Conservation (phyloP, 2,888 invertebrate genomes). For the Dryomyza anilis region DNA sequence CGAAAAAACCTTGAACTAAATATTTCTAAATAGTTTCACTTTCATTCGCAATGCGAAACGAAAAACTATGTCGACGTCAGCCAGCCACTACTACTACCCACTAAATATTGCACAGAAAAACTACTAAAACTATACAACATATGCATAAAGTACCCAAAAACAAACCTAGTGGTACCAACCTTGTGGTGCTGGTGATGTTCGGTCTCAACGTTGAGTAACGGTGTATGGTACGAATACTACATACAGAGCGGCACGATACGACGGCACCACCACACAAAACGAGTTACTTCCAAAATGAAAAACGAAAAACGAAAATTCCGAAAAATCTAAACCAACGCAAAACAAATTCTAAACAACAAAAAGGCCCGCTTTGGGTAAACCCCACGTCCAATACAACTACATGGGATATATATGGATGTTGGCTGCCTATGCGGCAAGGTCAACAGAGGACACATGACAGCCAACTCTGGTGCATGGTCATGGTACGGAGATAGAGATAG, state of each 20-base stretch:
- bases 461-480: too few species aligned
- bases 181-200: too few species aligned
- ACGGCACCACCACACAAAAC: slow-evolving; percentile 3
- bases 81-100: too few species aligned
- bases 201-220: too few species aligned
- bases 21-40: slow-evolving; percentile 29
- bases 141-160: too few species aligned
- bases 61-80: slow-evolving; percentile 6
- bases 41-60: slow-evolving; percentile 13
- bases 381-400: background rate
- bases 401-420: background rate
- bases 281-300: too few species aligned
- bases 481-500: too few species aligned
- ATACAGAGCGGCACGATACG: background rate
- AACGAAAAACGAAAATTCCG: slow-evolving; percentile 12
- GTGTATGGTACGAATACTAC: slow-evolving; percentile 1
- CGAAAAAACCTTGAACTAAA: slow-evolving; percentile 23
- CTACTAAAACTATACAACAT: too few species aligned
- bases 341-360: slow-evolving; percentile 21
- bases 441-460: too few species aligned
- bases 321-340: slow-evolving; percentile 21
- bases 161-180: too few species aligned
- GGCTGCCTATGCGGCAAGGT: background rate
- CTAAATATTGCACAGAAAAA: slow-evolving; percentile 7
- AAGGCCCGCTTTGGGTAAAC: background rate